Evolutionary conservation across 2,888 invertebrate genomes (phyloP).

Genomic region (Drosophila borealis): DNA sequence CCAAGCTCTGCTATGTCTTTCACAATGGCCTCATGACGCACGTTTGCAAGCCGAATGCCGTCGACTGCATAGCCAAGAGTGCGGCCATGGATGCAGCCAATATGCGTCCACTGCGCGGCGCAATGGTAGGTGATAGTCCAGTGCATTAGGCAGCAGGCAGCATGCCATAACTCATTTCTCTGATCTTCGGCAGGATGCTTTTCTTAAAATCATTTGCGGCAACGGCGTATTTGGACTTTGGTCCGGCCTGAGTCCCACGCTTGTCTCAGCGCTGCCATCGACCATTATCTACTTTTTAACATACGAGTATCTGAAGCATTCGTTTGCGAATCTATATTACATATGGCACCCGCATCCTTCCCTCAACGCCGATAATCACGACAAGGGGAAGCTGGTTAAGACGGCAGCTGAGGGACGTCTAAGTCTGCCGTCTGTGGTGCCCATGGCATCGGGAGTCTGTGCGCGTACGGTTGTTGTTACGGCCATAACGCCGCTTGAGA

Average conservation of each 20-base stretch:
- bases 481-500: constrained; percentile 95
- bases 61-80: constrained; percentile 57
- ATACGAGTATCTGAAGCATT: constrained; percentile 94
- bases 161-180: neutral
- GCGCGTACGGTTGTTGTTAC: constrained; percentile 93
- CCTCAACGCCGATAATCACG: neutral
- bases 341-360: neutral
- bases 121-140: constrained; percentile 85
- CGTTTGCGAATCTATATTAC: constrained; percentile 85
- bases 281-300: constrained; percentile 98
- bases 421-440: constrained; percentile 82
- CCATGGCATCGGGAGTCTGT: constrained; percentile 91
- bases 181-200: constrained; percentile 91
- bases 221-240: constrained; percentile 96
- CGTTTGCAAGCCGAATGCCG: constrained; percentile 90
- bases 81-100: constrained; percentile 33
- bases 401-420: neutral
- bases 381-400: neutral
- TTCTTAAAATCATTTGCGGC: constrained; percentile 93
- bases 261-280: constrained; percentile 96
- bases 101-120: constrained; percentile 87
- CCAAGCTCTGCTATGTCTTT: constrained; percentile 95
- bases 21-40: constrained; percentile 99
- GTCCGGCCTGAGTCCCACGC: constrained; percentile 98
- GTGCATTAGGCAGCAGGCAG: too few species aligned